These are phyloP conservation scores for Lasioglossum oenotherae DNA, from an alignment of 2,888 invertebrate genomes.

Conservation along the genomic window DNA sequence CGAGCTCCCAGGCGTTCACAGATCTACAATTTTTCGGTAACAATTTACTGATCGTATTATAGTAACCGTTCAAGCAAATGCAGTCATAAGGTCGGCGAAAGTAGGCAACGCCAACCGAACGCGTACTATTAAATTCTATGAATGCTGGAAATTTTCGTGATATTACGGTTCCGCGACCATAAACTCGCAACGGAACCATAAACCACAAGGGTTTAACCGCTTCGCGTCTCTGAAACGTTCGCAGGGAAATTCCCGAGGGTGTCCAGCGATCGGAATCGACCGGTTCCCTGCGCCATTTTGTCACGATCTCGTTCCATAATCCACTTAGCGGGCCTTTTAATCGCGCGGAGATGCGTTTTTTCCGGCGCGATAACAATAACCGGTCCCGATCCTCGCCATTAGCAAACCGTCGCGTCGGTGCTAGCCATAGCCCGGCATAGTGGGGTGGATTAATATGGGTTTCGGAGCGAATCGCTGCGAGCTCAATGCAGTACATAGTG, in stretches of 20 bases:
- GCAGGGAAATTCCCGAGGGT: background rate
- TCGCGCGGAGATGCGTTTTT: conserved; percentile 41
- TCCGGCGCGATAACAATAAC: conserved; percentile 50
- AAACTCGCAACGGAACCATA: conserved; percentile 8
- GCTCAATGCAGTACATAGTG: conserved; percentile 48
- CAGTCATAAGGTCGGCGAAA: background rate
- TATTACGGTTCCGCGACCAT: background rate
- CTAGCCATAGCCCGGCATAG: conserved; percentile 32
- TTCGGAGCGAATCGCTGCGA: conserved; percentile 58
- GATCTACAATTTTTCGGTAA: background rate
- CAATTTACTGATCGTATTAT: background rate
- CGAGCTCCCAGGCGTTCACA: background rate
- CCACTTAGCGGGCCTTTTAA: conserved; percentile 45
- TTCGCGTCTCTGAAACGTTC: background rate
- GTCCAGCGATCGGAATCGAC: conserved; percentile 3
- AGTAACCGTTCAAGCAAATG: background rate
- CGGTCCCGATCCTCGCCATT: conserved; percentile 57
- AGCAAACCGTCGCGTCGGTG: conserved; percentile 35
- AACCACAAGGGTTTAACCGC: background rate
- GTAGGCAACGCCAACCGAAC: background rate
- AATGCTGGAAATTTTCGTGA: background rate
- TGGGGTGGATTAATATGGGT: conserved; percentile 73
- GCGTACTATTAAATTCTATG: background rate
- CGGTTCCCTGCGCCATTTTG: conserved; percentile 10
- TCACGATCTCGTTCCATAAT: conserved; percentile 34